A percentile compares a stretch with the other conserved stretches of the same genome.
These are phyloP conservation scores for Tringa solitaria DNA, from an alignment of 2,113 vertebrate species.

Conservation along the genomic window DNA sequence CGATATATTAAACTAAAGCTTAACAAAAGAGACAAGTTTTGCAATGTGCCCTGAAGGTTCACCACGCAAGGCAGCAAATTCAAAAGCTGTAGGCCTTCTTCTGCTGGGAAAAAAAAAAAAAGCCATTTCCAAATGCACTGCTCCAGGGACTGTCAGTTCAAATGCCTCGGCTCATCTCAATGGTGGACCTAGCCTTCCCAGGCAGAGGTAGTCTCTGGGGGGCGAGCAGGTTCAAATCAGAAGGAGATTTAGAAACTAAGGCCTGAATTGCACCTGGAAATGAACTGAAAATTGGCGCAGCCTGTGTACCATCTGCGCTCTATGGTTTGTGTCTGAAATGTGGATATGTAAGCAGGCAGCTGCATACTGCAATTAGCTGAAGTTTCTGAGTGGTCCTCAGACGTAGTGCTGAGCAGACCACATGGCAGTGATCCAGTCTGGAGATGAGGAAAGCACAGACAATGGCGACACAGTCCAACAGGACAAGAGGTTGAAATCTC, in stretches of 20 bases:
- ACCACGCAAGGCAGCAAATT: slow-evolving; percentile 5
- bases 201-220: slow-evolving; percentile 1
- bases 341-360: slow-evolving; percentile 67
- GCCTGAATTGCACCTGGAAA: slow-evolving; percentile 67
- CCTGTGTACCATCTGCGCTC: slow-evolving; percentile 60
- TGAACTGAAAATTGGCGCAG: slow-evolving; percentile 62
- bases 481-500: slow-evolving; percentile 69
- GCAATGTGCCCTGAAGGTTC: background rate
- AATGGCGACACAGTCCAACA: slow-evolving; percentile 62
- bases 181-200: background rate
- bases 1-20: background rate
- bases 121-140: background rate
- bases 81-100: background rate
- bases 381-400: slow-evolving; percentile 70
- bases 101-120: background rate
- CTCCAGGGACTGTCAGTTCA: background rate
- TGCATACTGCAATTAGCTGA: slow-evolving; percentile 67
- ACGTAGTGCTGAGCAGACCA: slow-evolving; percentile 65
- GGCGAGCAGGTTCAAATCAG: slow-evolving; percentile 20
- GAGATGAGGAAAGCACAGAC: slow-evolving; percentile 63
- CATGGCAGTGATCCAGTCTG: slow-evolving; percentile 68
- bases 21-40: slow-evolving; percentile 23
- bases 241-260: slow-evolving; percentile 54
- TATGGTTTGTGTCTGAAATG: slow-evolving; percentile 64
- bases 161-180: background rate